Conservation (phyloP, 2,113 vertebrate species). For the Rutilus rutilus region DNA sequence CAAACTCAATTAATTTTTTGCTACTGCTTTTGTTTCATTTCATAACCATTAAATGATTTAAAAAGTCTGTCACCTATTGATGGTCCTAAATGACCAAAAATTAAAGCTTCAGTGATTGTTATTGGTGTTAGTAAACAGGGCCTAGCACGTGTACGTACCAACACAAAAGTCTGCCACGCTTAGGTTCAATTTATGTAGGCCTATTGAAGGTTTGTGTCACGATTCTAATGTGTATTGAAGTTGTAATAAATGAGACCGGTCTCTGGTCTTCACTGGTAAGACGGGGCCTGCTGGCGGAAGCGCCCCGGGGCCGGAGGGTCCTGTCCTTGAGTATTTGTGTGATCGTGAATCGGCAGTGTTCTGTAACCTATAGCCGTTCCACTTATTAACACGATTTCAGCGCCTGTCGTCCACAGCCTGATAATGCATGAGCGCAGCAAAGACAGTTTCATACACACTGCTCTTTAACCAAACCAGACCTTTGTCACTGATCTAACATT, state of each 20-base stretch:
- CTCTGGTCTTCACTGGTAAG: slow-evolving; percentile 60
- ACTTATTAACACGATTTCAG: slow-evolving; percentile 87
- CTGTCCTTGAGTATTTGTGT: slow-evolving; percentile 81
- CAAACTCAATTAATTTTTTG: neutral
- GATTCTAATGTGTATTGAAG: slow-evolving; percentile 2
- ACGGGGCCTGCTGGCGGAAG: slow-evolving; percentile 62
- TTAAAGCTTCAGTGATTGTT: neutral
- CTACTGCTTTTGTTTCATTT: neutral
- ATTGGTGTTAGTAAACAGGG: neutral
- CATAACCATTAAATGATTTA: neutral
- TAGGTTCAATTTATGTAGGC: neutral
- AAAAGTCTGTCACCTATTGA: neutral
- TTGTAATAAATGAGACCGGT: slow-evolving; percentile 51
- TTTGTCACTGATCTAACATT: neutral
- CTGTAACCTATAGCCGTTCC: slow-evolving; percentile 66
- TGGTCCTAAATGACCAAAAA: neutral
- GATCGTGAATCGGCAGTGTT: slow-evolving; percentile 69
- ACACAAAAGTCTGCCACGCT: neutral
- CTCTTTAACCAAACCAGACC: slow-evolving; percentile 3
- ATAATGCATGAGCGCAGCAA: slow-evolving; percentile 70
- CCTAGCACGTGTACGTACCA: slow-evolving; percentile 5
- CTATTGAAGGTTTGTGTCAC: neutral
- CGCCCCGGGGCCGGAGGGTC: slow-evolving; percentile 74
- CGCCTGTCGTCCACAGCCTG: slow-evolving; percentile 74
- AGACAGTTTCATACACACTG: slow-evolving; percentile 47